These are phyloP conservation scores for Lycophotia porphyrea DNA, from an alignment of 2,888 invertebrate species.

Conservation along the genomic window DNA sequence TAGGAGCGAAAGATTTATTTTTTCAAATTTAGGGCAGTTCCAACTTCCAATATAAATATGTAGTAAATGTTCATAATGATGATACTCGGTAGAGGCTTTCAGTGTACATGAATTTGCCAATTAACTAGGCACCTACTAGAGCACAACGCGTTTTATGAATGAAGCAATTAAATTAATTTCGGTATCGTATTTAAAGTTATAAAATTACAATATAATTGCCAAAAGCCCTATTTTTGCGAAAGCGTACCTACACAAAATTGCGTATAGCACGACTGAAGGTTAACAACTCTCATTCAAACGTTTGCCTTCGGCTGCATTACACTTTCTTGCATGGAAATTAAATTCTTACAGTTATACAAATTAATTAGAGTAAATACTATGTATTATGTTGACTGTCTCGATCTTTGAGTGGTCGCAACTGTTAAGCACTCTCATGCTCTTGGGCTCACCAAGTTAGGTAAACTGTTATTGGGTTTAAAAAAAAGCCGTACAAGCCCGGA, in stretches of 20 bases:
- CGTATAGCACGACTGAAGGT: slow-evolving; percentile 44
- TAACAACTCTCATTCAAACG: slow-evolving; percentile 56
- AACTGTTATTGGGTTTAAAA: not conserved
- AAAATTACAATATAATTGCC: slow-evolving; percentile 29
- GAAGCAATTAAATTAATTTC: slow-evolving; percentile 33
- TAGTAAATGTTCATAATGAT: not conserved
- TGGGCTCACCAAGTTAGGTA: not conserved
- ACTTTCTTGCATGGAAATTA: slow-evolving; percentile 50
- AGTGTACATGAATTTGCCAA: not conserved
- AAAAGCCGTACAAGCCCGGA: no score
- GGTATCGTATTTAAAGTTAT: slow-evolving; percentile 1
- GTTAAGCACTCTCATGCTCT: not conserved
- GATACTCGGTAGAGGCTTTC: not conserved
- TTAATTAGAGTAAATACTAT: slow-evolving; percentile 25
- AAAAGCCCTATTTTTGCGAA: slow-evolving; percentile 57
- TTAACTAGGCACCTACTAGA: not conserved
- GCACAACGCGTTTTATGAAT: slow-evolving; percentile 21
- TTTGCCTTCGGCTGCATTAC: slow-evolving; percentile 49
- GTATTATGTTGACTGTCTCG: not conserved
- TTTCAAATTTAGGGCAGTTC: not conserved
- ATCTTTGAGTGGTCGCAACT: not conserved
- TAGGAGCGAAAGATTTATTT: not conserved
- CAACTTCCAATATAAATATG: no score
- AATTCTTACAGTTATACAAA: slow-evolving; percentile 1
- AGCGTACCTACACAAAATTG: slow-evolving; percentile 46